Percentiles rank a stretch among this genome's conserved stretches.
Conservation (phyloP, 30 jellyfish, hydroid and myxozoan genomes). For the Chrysaora quinquecirrha region DNA sequence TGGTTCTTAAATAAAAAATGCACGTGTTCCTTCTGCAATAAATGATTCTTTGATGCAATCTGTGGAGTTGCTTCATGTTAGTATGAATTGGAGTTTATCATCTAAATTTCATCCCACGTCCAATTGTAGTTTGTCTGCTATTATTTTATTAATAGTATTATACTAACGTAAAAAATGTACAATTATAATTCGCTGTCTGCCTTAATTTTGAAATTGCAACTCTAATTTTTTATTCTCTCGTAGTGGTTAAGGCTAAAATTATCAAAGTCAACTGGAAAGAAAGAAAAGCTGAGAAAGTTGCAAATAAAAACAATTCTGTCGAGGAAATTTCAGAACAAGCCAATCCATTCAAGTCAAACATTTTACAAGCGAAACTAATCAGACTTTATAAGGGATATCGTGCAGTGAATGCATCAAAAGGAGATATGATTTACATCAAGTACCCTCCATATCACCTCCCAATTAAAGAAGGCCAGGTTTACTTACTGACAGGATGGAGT, state of each 20-base stretch:
- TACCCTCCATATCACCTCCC: slow-evolving; percentile 34
- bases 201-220: not conserved
- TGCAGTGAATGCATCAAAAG: slow-evolving; percentile 4
- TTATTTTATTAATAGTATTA: too few relatives aligned
- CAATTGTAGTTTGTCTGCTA: too few relatives aligned
- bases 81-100: too few relatives aligned
- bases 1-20: too few relatives aligned
- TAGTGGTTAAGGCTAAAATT: not conserved
- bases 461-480: slow-evolving; percentile 34
- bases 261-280: not conserved
- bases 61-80: too few relatives aligned
- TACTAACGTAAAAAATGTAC: too few relatives aligned
- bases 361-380: slow-evolving; percentile 24
- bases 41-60: too few relatives aligned
- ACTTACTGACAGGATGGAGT: slow-evolving; percentile 47
- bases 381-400: slow-evolving; percentile 36
- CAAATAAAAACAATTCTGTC: not conserved
- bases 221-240: not conserved
- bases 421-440: slow-evolving; percentile 19
- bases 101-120: too few relatives aligned
- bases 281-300: not conserved
- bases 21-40: too few relatives aligned
- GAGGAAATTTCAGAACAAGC: not conserved
- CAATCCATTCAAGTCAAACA: slow-evolving; percentile 18
- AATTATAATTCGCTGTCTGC: not conserved